A percentile compares a stretch with the other conserved stretches of the same genome.
phyloP scores from a whole-genome alignment of 2,113 vertebrate genomes.

The Budorcas taxicolor region DNA sequence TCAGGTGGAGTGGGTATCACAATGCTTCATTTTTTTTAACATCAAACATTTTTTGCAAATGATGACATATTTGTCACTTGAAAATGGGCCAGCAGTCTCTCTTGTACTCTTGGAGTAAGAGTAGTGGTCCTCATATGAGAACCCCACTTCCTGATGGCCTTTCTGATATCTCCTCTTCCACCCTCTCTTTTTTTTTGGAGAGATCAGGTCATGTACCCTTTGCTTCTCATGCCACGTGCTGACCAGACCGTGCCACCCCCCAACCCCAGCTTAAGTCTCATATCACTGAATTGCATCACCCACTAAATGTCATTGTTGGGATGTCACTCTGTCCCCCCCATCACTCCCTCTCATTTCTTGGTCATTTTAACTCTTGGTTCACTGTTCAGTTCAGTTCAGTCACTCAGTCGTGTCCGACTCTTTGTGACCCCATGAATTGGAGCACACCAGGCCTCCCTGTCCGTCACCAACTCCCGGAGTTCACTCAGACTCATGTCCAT shows the following conservation, averaged over 20 bases:
- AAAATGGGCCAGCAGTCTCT: background rate
- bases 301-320: background rate
- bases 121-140: background rate
- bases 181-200: background rate
- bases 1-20: background rate
- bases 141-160: background rate
- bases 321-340: accelerated
- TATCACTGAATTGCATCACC: background rate
- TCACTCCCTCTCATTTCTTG: background rate
- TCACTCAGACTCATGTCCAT: no score
- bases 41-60: background rate
- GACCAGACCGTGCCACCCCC: accelerated
- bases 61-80: background rate
- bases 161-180: background rate
- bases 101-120: background rate
- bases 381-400: background rate
- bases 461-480: no score
- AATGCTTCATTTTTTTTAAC: background rate
- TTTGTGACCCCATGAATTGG: no score
- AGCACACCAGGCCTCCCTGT: no score
- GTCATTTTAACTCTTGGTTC: background rate
- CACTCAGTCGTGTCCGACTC: no score
- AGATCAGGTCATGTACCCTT: background rate
- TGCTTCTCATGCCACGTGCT: background rate
- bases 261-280: accelerated